Evolutionary conservation across 1,140 invertebrate genomes (phyloP), one percentile per base, ranked within the genome.

Genomic region (Goniozus legneri): DNA sequence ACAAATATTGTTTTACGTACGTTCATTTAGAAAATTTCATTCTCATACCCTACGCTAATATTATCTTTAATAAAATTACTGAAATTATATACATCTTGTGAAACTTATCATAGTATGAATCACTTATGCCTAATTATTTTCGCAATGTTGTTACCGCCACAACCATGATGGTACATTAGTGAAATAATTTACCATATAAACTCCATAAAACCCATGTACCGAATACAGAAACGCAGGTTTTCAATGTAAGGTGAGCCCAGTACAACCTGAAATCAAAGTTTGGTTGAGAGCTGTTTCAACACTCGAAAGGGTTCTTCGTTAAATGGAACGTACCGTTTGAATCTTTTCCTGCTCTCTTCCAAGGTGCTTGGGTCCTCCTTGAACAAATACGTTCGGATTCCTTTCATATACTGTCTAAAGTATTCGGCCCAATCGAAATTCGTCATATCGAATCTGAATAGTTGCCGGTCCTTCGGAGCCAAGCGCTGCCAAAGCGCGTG

Each of bases 321-420:
- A n/a, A 32, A 44, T 42, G 32, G 38, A 16, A 13, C 47, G 62
- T 62, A 85, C 84, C 80, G 82, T 58, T 69, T 80, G 75, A 77
- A 80, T 65, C 75, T 80, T 3, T 65, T 75, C 47, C 73, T 74
- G 16, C 84, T 84, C 15, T 74, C 67, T 22, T 82, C 75, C 27
- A 89, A 58, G 1, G 82, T 87, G 12, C 78, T 79, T 13, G 85
- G 60, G 46, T 81, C 79, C 58, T 91, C 88, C 53, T 89, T 86
- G 32, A 91, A 73, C 20, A 91, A 60, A 62, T 85, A 88, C 20
- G 82, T 65, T 33, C 87, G 69, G 13, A 84, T 72, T 8, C 86
- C 87, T 50, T 73, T 70, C 2, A 86, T 72, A 60, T 90, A 89
- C 41, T 77, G 70, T 15, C 79, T 64, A 35, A 87, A 80, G 64